These are phyloP conservation scores for Cheilosia variabilis DNA, from an alignment of 2,888 invertebrate genomes.

Conservation along the genomic window DNA sequence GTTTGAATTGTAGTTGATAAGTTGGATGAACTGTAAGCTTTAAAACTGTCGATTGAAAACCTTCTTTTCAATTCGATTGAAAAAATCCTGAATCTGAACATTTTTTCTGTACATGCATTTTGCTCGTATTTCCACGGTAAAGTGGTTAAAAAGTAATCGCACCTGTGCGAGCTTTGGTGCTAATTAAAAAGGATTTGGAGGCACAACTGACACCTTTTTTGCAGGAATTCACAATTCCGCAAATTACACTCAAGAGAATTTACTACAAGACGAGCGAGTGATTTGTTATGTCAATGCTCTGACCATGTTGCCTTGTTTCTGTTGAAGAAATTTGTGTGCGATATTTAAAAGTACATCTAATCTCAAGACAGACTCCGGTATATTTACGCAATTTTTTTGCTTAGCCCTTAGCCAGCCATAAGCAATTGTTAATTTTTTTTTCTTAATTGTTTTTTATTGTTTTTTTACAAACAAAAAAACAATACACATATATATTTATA, in stretches of 20 bases:
- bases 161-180: neutral
- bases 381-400: too few relatives aligned
- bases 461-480: too few relatives aligned
- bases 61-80: neutral
- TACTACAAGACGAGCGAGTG: too few relatives aligned
- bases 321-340: neutral
- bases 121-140: neutral
- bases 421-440: too few relatives aligned
- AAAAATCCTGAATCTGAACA: neutral
- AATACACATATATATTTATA: too few relatives aligned
- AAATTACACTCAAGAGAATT: neutral
- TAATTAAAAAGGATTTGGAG: conserved; percentile 14
- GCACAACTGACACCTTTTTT: neutral
- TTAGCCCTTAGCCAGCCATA: too few relatives aligned
- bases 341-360: neutral
- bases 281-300: too few relatives aligned
- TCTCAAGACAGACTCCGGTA: too few relatives aligned
- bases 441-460: too few relatives aligned
- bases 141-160: neutral
- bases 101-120: neutral
- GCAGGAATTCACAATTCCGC: neutral
- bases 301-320: too few relatives aligned
- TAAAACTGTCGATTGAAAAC: neutral
- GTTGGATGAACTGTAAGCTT: neutral
- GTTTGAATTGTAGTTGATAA: neutral